Evolutionary conservation across 1,140 invertebrate genomes (phyloP).

Genomic region (Telenomus remus): DNA sequence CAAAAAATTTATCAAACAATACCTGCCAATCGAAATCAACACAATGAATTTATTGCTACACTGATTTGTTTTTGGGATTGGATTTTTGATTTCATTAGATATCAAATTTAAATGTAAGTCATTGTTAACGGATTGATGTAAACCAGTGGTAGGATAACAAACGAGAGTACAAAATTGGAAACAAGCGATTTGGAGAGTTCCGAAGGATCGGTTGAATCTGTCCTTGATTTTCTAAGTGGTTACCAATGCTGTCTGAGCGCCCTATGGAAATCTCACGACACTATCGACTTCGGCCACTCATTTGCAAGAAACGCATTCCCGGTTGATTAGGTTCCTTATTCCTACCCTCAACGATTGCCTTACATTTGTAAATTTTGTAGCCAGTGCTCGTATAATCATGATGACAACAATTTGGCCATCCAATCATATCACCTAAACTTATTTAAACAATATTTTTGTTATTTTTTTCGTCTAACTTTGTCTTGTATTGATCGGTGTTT

Average conservation of each 20-base stretch:
- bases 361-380: constrained; percentile 60
- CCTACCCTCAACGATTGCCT: constrained; percentile 60
- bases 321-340: constrained; percentile 68
- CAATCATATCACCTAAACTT: no score
- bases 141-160: constrained; percentile 30
- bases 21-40: no score
- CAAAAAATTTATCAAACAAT: no score
- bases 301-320: constrained; percentile 69
- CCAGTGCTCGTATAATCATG: constrained; percentile 49
- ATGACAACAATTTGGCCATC: constrained; percentile 33
- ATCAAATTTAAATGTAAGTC: no score
- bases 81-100: no score
- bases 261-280: constrained; percentile 64
- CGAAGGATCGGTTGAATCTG: constrained; percentile 62
- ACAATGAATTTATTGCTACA: no score
- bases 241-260: constrained; percentile 73
- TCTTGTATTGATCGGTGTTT: not conserved
- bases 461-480: no score
- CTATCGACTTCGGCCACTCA: constrained; percentile 61
- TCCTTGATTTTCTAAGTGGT: constrained; percentile 71
- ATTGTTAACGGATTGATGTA: constrained; percentile 44
- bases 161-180: constrained; percentile 50
- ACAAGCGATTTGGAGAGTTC: constrained; percentile 60
- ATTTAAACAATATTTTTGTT: not conserved
- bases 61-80: no score